Evolutionary conservation across 2,797 vertebrate genomes (phyloP).

Genomic region (Ciconia nigra): DNA sequence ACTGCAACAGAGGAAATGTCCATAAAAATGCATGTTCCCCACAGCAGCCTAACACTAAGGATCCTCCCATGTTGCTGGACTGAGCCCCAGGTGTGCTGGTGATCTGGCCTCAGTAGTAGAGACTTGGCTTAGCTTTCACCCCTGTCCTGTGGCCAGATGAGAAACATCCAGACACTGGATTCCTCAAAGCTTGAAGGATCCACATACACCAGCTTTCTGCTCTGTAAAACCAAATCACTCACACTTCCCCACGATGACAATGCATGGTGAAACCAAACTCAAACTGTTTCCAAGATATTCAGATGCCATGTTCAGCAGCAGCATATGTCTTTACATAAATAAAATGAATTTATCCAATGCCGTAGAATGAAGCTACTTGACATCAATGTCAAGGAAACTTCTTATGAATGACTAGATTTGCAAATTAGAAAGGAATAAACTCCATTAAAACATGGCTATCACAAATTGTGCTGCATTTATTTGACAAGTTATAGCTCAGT

Average conservation of each 20-base stretch:
- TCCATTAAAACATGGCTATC: background rate
- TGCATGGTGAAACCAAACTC: background rate
- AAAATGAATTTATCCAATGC: background rate
- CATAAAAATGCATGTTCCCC: background rate
- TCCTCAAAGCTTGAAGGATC: background rate
- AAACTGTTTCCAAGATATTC: background rate
- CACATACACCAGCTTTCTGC: background rate
- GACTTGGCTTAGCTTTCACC: background rate
- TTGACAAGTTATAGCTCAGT: background rate
- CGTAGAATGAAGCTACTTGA: background rate
- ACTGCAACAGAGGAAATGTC: background rate
- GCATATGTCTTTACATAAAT: background rate
- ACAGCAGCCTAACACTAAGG: background rate
- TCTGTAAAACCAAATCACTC: background rate
- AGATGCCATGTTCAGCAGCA: background rate
- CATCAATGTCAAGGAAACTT: background rate
- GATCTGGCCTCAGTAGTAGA: background rate
- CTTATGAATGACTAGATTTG: background rate
- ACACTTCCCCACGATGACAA: background rate
- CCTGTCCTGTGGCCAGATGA: background rate
- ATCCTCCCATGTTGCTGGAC: background rate
- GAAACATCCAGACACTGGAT: background rate
- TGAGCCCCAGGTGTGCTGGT: background rate
- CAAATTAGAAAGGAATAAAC: slow-evolving; percentile 1
- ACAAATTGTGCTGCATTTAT: background rate